phyloP scores from a whole-genome alignment of 2,113 vertebrate species.

The Ictalurus punctatus region DNA sequence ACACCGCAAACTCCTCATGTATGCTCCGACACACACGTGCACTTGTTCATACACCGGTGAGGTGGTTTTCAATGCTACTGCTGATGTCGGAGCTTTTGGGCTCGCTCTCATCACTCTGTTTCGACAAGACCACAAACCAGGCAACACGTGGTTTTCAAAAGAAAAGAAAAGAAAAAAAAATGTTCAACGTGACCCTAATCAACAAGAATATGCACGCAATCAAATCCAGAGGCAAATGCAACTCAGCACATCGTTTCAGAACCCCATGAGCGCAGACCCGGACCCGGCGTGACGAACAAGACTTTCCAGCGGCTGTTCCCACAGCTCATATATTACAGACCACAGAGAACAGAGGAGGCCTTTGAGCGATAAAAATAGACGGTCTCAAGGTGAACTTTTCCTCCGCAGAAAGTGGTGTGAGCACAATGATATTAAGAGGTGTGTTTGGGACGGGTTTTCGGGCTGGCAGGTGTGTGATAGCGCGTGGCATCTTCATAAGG shows the following conservation, averaged over 20 bases:
- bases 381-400: conserved; percentile 47
- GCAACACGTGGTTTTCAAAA: neutral
- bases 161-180: neutral
- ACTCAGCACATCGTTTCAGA: neutral
- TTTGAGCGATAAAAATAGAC: conserved; percentile 44
- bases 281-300: conserved; percentile 21
- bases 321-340: conserved; percentile 34
- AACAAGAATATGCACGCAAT: conserved; percentile 1
- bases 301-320: conserved; percentile 47
- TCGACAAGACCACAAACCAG: neutral
- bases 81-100: neutral
- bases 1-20: neutral
- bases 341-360: conserved; percentile 45
- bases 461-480: conserved; percentile 46
- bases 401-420: conserved; percentile 29
- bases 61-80: neutral
- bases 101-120: neutral
- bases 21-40: conserved; percentile 21
- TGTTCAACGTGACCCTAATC: neutral
- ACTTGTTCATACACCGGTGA: neutral
- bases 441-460: conserved; percentile 13
- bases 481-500: conserved; percentile 46
- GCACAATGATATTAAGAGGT: conserved; percentile 29
- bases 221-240: conserved; percentile 29
- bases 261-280: neutral